These are phyloP conservation scores for Caenorhabditis inopinata DNA, from an alignment of 1,140 invertebrate genomes.

Conservation along the genomic window DNA sequence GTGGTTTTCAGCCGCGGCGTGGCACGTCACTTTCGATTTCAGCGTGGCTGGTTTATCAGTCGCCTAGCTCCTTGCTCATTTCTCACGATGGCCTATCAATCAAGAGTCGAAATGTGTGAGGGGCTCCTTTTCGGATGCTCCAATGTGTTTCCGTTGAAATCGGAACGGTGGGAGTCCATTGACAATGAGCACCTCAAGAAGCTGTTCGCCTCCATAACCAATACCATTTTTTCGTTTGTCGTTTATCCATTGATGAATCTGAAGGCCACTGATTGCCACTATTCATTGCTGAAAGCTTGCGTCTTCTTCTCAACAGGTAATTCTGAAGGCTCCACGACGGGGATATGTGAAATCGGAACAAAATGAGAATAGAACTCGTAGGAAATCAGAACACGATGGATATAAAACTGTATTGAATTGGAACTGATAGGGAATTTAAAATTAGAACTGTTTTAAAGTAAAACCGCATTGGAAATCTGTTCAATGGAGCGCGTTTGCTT, in stretches of 20 bases:
- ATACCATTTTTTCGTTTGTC: constrained; percentile 9
- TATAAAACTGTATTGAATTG: too few relatives aligned
- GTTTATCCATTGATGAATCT: constrained; percentile 11
- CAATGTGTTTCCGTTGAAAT: constrained; percentile 13
- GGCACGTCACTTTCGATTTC: not conserved
- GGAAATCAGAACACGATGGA: too few relatives aligned
- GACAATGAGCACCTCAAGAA: not conserved
- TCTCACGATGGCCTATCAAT: constrained; percentile 12
- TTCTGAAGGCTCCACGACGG: too few relatives aligned
- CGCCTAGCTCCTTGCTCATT: constrained; percentile 11
- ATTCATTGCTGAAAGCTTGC: constrained; percentile 14
- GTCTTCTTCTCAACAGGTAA: constrained; percentile 2
- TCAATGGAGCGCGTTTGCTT: too few relatives aligned
- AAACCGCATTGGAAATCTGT: too few relatives aligned
- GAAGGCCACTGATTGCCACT: not conserved
- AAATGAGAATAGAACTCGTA: too few relatives aligned
- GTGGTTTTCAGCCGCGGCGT: not conserved
- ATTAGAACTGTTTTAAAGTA: too few relatives aligned
- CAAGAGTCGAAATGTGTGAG: not conserved
- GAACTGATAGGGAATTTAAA: too few relatives aligned
- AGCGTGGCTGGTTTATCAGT: constrained; percentile 13
- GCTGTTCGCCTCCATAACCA: not conserved
- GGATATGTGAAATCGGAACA: too few relatives aligned
- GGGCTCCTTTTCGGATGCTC: constrained; percentile 18
- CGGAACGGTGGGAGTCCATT: not conserved